phyloP scores from a whole-genome alignment of 2,797 vertebrate species.

The Xyrichtys novacula region DNA sequence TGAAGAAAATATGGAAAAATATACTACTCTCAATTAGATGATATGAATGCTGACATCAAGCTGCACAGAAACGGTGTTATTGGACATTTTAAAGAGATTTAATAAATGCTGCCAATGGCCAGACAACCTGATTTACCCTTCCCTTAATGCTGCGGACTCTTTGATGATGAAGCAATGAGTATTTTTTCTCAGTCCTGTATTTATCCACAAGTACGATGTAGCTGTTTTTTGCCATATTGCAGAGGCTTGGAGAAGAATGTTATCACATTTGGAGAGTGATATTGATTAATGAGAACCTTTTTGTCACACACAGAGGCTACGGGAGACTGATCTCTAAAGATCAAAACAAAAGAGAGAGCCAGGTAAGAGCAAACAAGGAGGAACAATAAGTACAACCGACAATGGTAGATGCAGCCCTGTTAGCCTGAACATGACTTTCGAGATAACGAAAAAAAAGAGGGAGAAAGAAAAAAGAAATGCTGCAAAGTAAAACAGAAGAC shows the following conservation, averaged over 20 bases:
- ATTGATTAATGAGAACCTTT: conserved; percentile 81
- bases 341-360: conserved; percentile 74
- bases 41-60: not conserved
- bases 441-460: conserved; percentile 61
- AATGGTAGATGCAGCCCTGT: conserved; percentile 66
- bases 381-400: conserved; percentile 78
- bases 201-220: conserved; percentile 41
- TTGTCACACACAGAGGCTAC: conserved; percentile 65
- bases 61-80: not conserved
- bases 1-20: not conserved
- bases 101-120: conserved; percentile 14
- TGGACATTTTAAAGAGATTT: not conserved
- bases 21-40: not conserved
- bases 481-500: conserved; percentile 44
- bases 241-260: conserved; percentile 69
- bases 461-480: conserved; percentile 28
- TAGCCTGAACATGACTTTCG: conserved; percentile 60
- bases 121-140: not conserved
- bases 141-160: conserved; percentile 18
- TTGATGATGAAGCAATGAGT: conserved; percentile 33
- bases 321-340: conserved; percentile 73
- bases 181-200: conserved; percentile 32
- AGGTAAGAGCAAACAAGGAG: conserved; percentile 70
- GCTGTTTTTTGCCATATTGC: conserved; percentile 63
- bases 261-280: conserved; percentile 75